Evolutionary conservation across 2,888 invertebrate species (phyloP).

Genomic region (Mythimna vitellina): DNA sequence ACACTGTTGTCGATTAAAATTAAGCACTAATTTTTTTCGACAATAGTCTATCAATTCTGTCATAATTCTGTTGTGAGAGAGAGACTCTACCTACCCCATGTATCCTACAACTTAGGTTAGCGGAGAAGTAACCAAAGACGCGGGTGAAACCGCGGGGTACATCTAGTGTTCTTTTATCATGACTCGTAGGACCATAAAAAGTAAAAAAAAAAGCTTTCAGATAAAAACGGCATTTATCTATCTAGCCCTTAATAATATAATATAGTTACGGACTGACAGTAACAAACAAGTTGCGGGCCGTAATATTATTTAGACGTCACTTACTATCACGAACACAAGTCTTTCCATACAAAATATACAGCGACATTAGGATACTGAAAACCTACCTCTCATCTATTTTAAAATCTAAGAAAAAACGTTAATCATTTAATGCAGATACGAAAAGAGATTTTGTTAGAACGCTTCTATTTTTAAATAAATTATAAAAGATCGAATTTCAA

Average conservation of each 20-base stretch:
- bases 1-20: too few relatives aligned
- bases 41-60: too few relatives aligned
- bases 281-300: constrained; percentile 4
- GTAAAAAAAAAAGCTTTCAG: too few relatives aligned
- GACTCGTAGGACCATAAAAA: background rate
- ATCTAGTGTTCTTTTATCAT: background rate
- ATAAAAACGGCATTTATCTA: background rate
- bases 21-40: too few relatives aligned
- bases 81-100: too few relatives aligned
- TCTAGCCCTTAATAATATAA: constrained; percentile 3
- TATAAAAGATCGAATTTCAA: constrained; percentile 12
- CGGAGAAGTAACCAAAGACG: too few relatives aligned
- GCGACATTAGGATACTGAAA: background rate
- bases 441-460: background rate
- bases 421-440: background rate
- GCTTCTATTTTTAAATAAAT: constrained; percentile 24
- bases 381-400: background rate
- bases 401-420: background rate
- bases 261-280: constrained; percentile 15
- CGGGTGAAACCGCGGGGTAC: too few relatives aligned
- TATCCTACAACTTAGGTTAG: too few relatives aligned
- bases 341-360: background rate
- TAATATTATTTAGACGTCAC: constrained; percentile 4
- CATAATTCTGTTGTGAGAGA: too few relatives aligned
- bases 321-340: background rate